phyloP scores from a whole-genome alignment of 2,113 vertebrate genomes.

The Rousettus leschenaultii region DNA sequence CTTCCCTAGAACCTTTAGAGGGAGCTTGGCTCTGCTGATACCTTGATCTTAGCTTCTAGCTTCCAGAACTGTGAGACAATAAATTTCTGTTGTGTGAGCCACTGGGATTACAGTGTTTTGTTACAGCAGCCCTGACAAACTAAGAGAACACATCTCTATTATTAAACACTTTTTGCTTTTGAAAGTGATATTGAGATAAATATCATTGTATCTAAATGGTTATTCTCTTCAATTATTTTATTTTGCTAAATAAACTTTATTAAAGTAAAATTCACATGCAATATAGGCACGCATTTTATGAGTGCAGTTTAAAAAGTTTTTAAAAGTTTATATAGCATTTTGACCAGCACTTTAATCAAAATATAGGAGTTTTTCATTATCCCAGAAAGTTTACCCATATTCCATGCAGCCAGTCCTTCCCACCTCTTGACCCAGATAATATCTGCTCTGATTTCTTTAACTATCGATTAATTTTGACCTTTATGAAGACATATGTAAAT shows the following conservation, averaged over 20 bases:
- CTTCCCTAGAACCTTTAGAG: background rate
- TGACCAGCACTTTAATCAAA: background rate
- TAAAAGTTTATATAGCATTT: background rate
- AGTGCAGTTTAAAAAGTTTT: background rate
- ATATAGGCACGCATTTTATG: background rate
- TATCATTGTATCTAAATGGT: background rate
- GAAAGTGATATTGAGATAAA: background rate
- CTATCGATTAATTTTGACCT: background rate
- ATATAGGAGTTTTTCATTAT: background rate
- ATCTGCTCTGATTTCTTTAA: background rate
- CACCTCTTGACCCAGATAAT: background rate
- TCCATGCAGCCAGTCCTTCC: background rate
- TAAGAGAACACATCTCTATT: background rate
- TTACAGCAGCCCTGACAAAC: background rate
- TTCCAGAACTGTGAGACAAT: background rate
- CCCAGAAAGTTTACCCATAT: background rate
- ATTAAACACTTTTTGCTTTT: background rate
- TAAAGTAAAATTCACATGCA: background rate
- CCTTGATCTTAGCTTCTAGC: background rate
- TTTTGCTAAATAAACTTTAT: background rate
- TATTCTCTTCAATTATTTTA: background rate
- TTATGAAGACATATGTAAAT: background rate
- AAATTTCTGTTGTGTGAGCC: background rate
- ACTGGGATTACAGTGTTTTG: background rate
- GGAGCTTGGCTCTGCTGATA: background rate